Conservation (phyloP, 1,140 invertebrate species). For the Bombus haemorrhoidalis region DNA sequence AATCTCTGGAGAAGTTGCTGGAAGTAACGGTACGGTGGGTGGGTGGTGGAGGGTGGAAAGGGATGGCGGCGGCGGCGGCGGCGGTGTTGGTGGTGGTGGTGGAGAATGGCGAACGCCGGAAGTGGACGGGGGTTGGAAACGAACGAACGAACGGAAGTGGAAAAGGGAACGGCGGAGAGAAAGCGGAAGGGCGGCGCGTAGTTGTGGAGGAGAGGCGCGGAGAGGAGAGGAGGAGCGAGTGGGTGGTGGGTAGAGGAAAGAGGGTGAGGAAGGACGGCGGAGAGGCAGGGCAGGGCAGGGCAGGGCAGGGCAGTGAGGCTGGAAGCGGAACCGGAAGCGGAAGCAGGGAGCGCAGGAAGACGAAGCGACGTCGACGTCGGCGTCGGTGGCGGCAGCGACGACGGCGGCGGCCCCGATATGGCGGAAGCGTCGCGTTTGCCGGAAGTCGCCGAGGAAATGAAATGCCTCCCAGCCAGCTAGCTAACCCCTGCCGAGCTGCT, state of each 20-base stretch:
- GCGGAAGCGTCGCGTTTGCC: slow-evolving; percentile 82
- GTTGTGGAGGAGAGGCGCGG: slow-evolving; percentile 64
- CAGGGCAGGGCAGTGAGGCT: slow-evolving; percentile 46
- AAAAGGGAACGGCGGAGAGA: slow-evolving; percentile 66
- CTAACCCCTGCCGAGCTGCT: slow-evolving; percentile 52
- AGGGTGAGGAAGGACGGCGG: neutral
- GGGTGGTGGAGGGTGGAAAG: no score
- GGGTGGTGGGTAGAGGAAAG: slow-evolving; percentile 62
- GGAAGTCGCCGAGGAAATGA: slow-evolving; percentile 82
- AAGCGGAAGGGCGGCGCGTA: slow-evolving; percentile 64
- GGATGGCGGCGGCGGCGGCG: neutral
- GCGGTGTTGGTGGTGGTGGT: neutral
- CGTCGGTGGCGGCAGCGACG: slow-evolving; percentile 62
- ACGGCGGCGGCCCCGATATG: slow-evolving; percentile 77
- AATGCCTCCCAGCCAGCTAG: slow-evolving; percentile 73
- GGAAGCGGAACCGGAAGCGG: slow-evolving; percentile 45
- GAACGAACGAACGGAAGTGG: slow-evolving; percentile 58
- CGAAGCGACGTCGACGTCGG: slow-evolving; percentile 64
- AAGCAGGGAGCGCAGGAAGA: slow-evolving; percentile 65
- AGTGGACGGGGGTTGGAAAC: slow-evolving; percentile 27
- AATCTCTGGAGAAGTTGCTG: slow-evolving; percentile 39
- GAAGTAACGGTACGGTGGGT: slow-evolving; percentile 17
- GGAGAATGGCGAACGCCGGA: slow-evolving; percentile 36
- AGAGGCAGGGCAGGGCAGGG: slow-evolving; percentile 38
- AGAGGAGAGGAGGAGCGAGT: slow-evolving; percentile 66